Evolutionary conservation across 2,888 invertebrate species (phyloP).

Genomic region (Vesta saturnalis): DNA sequence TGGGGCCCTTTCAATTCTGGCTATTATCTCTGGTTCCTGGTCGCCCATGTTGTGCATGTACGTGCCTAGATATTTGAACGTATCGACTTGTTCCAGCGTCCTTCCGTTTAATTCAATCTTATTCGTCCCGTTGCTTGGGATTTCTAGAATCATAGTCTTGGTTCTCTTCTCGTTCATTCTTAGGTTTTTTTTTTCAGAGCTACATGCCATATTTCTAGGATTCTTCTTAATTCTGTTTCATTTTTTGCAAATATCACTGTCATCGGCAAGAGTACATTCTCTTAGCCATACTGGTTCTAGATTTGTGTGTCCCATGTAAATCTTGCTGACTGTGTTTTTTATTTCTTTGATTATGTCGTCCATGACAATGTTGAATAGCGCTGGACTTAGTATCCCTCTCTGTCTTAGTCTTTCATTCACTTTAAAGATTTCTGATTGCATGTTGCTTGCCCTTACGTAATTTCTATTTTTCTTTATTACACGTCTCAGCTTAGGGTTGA

Average conservation of each 20-base stretch:
- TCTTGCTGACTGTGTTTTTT: not conserved
- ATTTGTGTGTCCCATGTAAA: not conserved
- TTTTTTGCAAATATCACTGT: slow-evolving; percentile 1
- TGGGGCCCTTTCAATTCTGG: not conserved
- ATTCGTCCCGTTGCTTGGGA: no score
- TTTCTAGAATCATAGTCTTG: no score
- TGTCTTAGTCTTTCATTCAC: not conserved
- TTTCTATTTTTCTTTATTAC: no score
- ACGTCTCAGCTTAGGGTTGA: no score
- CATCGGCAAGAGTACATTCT: slow-evolving; percentile 4
- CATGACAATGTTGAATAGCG: not conserved
- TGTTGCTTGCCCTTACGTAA: slow-evolving; percentile 12
- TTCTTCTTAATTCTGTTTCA: not conserved
- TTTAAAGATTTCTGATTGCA: slow-evolving; percentile 22
- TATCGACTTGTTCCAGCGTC: not conserved
- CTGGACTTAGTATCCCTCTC: not conserved
- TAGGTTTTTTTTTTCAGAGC: not conserved
- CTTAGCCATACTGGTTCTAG: not conserved
- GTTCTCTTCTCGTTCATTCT: no score
- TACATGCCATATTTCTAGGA: not conserved
- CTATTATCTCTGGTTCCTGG: not conserved
- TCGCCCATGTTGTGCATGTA: not conserved
- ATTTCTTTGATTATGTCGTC: slow-evolving; percentile 6
- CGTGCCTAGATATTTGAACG: not conserved
- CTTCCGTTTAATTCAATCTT: no score